A percentile compares a stretch with the other conserved stretches of the same genome.
phyloP scores from a whole-genome alignment of 2,888 invertebrate genomes.

The Eledona agricola region DNA sequence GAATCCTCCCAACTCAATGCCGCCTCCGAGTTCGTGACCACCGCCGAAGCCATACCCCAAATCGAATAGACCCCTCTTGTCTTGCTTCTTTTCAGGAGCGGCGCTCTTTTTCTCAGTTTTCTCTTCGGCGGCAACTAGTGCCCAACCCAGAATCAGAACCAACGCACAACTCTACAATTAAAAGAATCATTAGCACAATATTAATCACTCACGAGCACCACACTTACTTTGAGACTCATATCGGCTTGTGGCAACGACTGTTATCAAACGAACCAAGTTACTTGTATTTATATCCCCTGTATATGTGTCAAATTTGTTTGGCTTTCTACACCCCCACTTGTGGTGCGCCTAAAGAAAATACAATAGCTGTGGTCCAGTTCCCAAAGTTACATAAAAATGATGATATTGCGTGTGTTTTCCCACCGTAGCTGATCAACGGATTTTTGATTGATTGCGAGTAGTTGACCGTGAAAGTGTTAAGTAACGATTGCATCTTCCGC shows the following conservation, averaged over 20 bases:
- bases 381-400: slow-evolving; percentile 34
- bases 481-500: slow-evolving; percentile 27
- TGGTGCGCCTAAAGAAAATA: slow-evolving; percentile 32
- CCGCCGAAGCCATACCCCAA: slow-evolving; percentile 51
- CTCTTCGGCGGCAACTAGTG: slow-evolving; percentile 51
- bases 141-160: slow-evolving; percentile 58
- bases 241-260: slow-evolving; percentile 54
- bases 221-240: slow-evolving; percentile 58
- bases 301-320: slow-evolving; percentile 45
- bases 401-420: slow-evolving; percentile 27
- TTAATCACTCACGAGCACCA: slow-evolving; percentile 8
- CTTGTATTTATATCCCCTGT: slow-evolving; percentile 47
- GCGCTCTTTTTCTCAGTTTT: slow-evolving; percentile 37
- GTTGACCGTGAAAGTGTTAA: slow-evolving; percentile 39
- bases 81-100: slow-evolving; percentile 51
- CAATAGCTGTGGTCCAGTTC: slow-evolving; percentile 23
- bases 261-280: slow-evolving; percentile 40
- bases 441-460: slow-evolving; percentile 32
- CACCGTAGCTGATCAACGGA: slow-evolving; percentile 18
- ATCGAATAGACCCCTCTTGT: slow-evolving; percentile 55
- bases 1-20: slow-evolving; percentile 41
- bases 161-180: slow-evolving; percentile 56
- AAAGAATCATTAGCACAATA: slow-evolving; percentile 13
- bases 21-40: slow-evolving; percentile 43
- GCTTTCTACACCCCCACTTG: slow-evolving; percentile 50